Evolutionary conservation across 2,113 vertebrate genomes (phyloP), one percentile per base, ranked within the genome.

Genomic region (Rhinogobius similis): DNA sequence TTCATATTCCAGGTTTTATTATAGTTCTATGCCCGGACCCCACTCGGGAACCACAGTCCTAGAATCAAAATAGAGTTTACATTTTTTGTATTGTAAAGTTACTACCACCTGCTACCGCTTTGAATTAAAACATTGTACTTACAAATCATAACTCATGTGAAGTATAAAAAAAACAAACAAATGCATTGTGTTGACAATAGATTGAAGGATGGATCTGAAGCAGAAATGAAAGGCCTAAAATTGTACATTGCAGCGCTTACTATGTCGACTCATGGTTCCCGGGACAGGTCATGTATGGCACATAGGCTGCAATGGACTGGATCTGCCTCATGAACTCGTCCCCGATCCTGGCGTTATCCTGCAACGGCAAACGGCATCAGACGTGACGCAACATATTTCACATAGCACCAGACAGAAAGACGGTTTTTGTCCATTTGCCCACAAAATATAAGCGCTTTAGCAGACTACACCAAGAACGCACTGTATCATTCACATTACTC

Each of bases 251-350:
- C 23, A 7, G 10, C 52, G 88, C 95, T 91, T 83, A 97, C 95
- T 95, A 95, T 64, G 87, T 76, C 10, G 90, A 68, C 38, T 96
- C 94, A 0, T 97, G 96, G 78, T 97, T 96, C 58, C 96, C 96
- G 0, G 95, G 96, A 67, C 95, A 95, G 0, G 95, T 96, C 95
- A 97, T 96, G 72, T 96, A 96, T 0, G 95, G 95, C 38, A 95
- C 86, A 16, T 91, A 95, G 67, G 95, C 94, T 0, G 95, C 95
- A 26, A 97, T 93, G 0, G 95, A 92, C 70, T 96, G 92, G 0
- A 96, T 93, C 86, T 95, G 93, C 53, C 88, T 87, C 96, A 96
- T 96, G 85, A 96, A 96, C 81, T 92, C 92, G 20, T 96, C 96
- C 24, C 95, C 95, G 0, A 96, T 91, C 0, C 84, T 88, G 23